Base-by-base conservation (phyloP, 2,113 vertebrate species). In the Amblyopsis rosae region DNA sequence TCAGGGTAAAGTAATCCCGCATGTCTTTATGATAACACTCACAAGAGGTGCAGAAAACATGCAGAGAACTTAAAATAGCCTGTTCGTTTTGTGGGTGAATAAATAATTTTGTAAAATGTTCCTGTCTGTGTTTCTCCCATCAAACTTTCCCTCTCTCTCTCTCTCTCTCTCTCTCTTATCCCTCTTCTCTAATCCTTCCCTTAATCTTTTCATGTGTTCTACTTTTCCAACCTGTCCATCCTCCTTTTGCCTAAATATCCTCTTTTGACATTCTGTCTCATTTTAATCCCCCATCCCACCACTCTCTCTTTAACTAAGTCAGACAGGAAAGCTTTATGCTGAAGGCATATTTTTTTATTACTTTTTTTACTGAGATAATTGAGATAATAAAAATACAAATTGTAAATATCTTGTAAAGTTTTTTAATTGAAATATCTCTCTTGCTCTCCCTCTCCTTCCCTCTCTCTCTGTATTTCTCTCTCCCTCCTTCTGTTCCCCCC, bases 1-100 rank as follows among this genome's bases (percentile, higher is more conserved):
- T 65, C 57, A 56, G 60, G 59, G 15, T 54, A 57, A 71, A 76
- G 67, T 16, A 26, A 57, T 59, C 26, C 58, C 62, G 59, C 68
- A 72, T 63, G 47, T 67, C 56, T 62, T 78, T 57, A 55, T 55
- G 16, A 46, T 47, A 65, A 64, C 46, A 56, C 33, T 57, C 26
- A 64, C 11, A 47, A 50, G 19, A 77, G 45, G 16, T 41, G 19
- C 33, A 12, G 51, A 48, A 67, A 65, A n/a, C 16, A 48, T 47
- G 35, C 35, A 41, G 45, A 48, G 45, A 48, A 16, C n/a, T 61
- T 61, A 12, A 58, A 58, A 58, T 32, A 26, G 46, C 13, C n/a
- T 61, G n/a, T 9, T 9, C 41, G 16, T n/a, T 26, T 46, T 56
- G n/a, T 7, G 41, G 6, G 8, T 4, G 12, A 61, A 45, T n/a